These are phyloP conservation scores for Euphonia xanthogaster DNA, from an alignment of 2,797 vertebrate genomes.

Conservation along the genomic window DNA sequence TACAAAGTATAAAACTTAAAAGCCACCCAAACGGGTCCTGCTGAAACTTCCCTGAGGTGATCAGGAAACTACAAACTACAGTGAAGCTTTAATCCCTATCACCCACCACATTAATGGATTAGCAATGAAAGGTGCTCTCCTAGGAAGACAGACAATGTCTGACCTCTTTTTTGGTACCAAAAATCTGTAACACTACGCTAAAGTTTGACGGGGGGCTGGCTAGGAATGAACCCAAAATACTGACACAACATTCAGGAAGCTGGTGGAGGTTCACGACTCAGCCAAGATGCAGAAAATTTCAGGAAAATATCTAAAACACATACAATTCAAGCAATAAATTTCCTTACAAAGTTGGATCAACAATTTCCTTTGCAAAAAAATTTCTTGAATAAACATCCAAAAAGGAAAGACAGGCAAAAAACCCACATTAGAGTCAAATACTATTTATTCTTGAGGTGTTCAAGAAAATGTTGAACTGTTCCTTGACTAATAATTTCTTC, in stretches of 20 bases:
- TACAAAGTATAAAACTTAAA: not conserved
- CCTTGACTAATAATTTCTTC: not conserved
- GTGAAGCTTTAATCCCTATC: not conserved
- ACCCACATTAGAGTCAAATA: not conserved
- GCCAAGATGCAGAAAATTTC: not conserved
- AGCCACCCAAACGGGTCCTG: not conserved
- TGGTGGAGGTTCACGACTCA: not conserved
- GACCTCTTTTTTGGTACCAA: not conserved
- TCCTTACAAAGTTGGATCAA: not conserved
- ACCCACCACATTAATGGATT: not conserved
- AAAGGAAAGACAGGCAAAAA: not conserved
- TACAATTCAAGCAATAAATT: not conserved
- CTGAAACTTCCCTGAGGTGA: conserved; percentile 22
- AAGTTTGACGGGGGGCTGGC: not conserved
- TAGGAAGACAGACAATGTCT: not conserved
- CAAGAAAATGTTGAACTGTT: not conserved
- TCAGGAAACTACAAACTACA: conserved; percentile 19
- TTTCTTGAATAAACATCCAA: not conserved
- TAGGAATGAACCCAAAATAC: not conserved
- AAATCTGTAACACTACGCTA: not conserved
- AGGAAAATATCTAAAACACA: not conserved
- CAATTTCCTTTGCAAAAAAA: not conserved
- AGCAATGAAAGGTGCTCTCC: not conserved
- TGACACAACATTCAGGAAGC: not conserved
- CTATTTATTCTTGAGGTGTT: not conserved